Conservation (phyloP, 2,113 vertebrate genomes). For the Paradoxurus hermaphroditus region DNA sequence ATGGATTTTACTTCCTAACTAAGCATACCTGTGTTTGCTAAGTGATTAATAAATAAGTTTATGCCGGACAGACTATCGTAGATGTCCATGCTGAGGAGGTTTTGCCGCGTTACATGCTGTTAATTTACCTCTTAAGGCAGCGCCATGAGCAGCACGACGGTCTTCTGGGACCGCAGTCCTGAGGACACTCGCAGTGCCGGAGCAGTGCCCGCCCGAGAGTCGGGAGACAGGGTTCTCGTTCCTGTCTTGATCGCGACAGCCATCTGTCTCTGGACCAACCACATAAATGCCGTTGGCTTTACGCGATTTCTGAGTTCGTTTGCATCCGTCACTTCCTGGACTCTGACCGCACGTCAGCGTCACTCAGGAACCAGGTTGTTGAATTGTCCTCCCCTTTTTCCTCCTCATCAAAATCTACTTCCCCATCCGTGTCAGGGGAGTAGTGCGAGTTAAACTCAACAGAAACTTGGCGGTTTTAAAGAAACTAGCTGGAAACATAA, state of each 20-base stretch:
- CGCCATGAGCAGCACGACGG: background rate
- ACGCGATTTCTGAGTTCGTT: background rate
- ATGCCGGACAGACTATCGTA: background rate
- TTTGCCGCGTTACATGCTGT: background rate
- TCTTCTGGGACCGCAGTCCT: background rate
- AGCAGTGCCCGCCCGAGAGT: background rate
- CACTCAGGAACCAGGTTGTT: background rate
- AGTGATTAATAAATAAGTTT: background rate
- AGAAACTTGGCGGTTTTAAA: conserved; percentile 18
- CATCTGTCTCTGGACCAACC: background rate
- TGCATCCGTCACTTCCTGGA: background rate
- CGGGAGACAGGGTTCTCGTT: fast-evolving
- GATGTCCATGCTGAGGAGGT: background rate
- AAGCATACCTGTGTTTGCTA: background rate
- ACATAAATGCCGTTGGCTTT: background rate
- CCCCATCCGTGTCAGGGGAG: background rate
- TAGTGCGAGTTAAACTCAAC: background rate
- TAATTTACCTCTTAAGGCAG: background rate
- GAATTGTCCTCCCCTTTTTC: background rate
- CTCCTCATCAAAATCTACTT: background rate
- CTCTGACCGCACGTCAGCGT: background rate
- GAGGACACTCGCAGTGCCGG: background rate
- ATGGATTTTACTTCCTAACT: background rate
- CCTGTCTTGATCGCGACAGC: background rate
- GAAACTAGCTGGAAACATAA: background rate